Evolutionary conservation across 2,113 vertebrate genomes (phyloP), one percentile per base, ranked within the genome.

Genomic region (Neodontobutis hainanensis): DNA sequence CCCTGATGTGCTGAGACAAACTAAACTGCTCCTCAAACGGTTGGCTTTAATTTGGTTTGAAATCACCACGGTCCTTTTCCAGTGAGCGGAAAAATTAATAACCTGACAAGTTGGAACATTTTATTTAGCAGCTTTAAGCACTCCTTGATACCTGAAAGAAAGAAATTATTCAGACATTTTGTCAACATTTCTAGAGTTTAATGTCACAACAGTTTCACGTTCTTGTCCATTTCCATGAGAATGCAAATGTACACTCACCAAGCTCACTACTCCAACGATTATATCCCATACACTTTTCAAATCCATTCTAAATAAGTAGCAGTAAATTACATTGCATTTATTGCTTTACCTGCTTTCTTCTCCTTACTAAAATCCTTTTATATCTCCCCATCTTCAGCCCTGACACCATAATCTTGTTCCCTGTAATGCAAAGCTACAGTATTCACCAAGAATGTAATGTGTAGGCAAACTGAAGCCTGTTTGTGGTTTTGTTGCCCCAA

Each of bases 401-500:
- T 27, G 19, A 27, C 19, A 27, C 19, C 62, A n/a, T 36, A 8
- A 6, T 11, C 8, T 56, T 19, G 6, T 45, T 42, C 56, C 53
- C 36, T 73, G 9, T 6, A 4, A 38, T 43, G 4, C 32, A 12
- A 10, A 16, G 0, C 0, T 62, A 8, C 4, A 8, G 67, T 71
- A 57, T 68, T 1, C 61, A 49, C 11, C 12, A 48, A 10, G 48
- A 42, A 52, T 68, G 9, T 35, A 27, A 35, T 14, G 32, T 46
- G 0, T 50, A 42, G 38, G 36, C 65, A 68, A 61, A 67, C 72
- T 80, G 32, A 80, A 80, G 64, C 69, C 47, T 77, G 4, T 49
- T 73, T 84, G 11, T 83, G 68, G 49, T 71, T 86, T 74, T 77
- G 58, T 85, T 77, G 66, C 74, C 85, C 85, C 73, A 35, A 73